Conservation (phyloP, 2,888 invertebrate species). For the Apodemia zela region DNA sequence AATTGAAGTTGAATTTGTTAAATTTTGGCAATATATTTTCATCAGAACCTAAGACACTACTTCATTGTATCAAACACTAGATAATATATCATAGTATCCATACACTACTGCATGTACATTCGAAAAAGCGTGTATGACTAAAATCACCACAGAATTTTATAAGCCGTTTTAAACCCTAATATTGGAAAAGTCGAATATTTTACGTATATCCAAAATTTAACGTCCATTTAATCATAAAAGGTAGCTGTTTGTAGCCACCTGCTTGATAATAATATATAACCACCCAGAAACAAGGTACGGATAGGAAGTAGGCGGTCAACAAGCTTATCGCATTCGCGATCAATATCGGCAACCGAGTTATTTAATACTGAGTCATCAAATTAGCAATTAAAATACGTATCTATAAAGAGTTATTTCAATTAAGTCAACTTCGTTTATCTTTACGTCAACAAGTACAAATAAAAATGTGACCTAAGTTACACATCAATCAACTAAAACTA, state of each 20-base stretch:
- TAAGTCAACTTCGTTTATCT: constrained; percentile 5
- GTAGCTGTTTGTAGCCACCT: constrained; percentile 30
- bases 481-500: too few relatives aligned
- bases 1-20: too few relatives aligned
- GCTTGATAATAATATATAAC: constrained; percentile 29
- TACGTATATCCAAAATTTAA: constrained; percentile 14
- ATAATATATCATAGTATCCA: too few relatives aligned
- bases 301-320: constrained; percentile 51
- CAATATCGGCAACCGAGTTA: constrained; percentile 38
- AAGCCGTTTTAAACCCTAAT: too few relatives aligned
- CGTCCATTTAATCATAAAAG: constrained; percentile 23
- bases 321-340: constrained; percentile 47
- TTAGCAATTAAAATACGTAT: constrained; percentile 40
- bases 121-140: too few relatives aligned
- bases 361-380: constrained; percentile 41
- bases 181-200: background rate
- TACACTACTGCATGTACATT: too few relatives aligned
- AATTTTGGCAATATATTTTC: too few relatives aligned
- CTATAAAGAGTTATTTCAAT: constrained; percentile 20
- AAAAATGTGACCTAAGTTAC: too few relatives aligned
- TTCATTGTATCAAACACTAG: too few relatives aligned
- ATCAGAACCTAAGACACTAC: too few relatives aligned
- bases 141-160: too few relatives aligned
- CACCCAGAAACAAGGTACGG: constrained; percentile 31
- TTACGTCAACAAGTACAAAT: background rate